Conservation (phyloP, 2,113 vertebrate genomes). For the Sapajus apella region DNA sequence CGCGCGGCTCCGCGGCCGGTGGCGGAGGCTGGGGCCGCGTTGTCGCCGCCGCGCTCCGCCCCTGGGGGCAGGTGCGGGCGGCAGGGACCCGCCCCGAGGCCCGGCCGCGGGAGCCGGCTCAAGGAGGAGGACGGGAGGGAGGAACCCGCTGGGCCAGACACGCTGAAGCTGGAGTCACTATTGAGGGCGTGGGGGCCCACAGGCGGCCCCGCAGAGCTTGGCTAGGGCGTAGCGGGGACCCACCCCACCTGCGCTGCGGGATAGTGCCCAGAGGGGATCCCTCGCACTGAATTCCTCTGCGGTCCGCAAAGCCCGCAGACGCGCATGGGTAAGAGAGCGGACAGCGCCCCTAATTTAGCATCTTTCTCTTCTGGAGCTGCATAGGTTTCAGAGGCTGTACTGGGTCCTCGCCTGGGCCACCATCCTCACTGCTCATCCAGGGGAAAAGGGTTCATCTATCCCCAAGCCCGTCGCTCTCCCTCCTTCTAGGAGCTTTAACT, state of each 20-base stretch:
- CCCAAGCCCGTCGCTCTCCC: not conserved
- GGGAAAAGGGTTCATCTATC: not conserved
- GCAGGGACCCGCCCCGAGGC: constrained; percentile 74
- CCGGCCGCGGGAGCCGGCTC: not conserved
- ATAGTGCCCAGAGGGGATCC: not conserved
- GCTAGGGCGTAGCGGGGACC: not conserved
- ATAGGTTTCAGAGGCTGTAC: not conserved
- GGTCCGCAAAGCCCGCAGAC: not conserved
- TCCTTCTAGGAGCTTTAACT: not conserved
- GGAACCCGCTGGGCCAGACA: not conserved
- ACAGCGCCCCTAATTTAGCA: not conserved
- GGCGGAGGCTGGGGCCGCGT: constrained; percentile 55
- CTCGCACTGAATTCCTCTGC: not conserved
- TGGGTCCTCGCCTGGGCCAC: not conserved
- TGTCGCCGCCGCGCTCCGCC: constrained; percentile 70
- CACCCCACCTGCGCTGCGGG: not conserved
- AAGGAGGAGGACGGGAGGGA: not conserved
- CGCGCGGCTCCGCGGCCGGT: not conserved
- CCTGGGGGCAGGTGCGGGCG: constrained; percentile 71
- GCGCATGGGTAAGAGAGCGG: too few relatives aligned
- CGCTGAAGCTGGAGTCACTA: not conserved
- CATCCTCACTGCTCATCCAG: not conserved
- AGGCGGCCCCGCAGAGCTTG: not conserved
- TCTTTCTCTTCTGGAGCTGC: not conserved
- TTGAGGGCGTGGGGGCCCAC: too few relatives aligned